phyloP scores from a whole-genome alignment of 2,113 vertebrate genomes.

The Galbula dea region DNA sequence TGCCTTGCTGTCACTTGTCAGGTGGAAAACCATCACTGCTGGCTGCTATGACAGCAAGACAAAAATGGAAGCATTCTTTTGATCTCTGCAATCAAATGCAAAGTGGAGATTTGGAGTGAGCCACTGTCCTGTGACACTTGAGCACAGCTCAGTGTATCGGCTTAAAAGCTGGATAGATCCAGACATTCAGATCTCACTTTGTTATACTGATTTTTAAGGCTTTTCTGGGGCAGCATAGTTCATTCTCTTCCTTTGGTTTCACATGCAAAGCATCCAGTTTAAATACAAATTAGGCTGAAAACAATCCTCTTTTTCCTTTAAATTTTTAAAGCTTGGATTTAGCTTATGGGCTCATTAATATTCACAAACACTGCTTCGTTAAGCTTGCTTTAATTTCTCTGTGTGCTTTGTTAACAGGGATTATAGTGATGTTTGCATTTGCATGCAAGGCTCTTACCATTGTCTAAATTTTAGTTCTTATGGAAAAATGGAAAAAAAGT shows the following conservation, averaged over 20 bases:
- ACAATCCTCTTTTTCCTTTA: slow-evolving; percentile 68
- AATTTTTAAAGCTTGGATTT: slow-evolving; percentile 73
- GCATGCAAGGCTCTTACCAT: slow-evolving; percentile 62
- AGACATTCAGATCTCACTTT: neutral
- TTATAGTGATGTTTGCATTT: slow-evolving; percentile 78
- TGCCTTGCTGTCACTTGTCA: neutral
- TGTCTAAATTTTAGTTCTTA: slow-evolving; percentile 68
- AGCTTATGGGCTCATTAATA: slow-evolving; percentile 75
- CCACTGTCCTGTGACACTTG: neutral
- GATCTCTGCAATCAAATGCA: neutral
- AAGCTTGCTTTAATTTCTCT: slow-evolving; percentile 79
- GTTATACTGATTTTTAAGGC: neutral
- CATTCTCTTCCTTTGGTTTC: slow-evolving; percentile 25
- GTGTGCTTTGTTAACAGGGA: slow-evolving; percentile 77
- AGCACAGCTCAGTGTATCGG: neutral
- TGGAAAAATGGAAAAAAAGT: slow-evolving; percentile 70
- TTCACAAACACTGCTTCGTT: slow-evolving; percentile 74
- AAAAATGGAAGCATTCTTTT: neutral
- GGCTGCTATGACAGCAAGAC: neutral
- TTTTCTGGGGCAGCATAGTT: slow-evolving; percentile 19
- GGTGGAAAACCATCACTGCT: neutral
- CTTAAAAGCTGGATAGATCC: neutral
- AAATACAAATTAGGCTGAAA: slow-evolving; percentile 76
- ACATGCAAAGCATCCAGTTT: slow-evolving; percentile 65
- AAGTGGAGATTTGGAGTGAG: neutral